A percentile compares a stretch with the other conserved stretches of the same genome.
Conservation (phyloP, 2,797 vertebrate species). For the Urocyon cinereoargenteus region DNA sequence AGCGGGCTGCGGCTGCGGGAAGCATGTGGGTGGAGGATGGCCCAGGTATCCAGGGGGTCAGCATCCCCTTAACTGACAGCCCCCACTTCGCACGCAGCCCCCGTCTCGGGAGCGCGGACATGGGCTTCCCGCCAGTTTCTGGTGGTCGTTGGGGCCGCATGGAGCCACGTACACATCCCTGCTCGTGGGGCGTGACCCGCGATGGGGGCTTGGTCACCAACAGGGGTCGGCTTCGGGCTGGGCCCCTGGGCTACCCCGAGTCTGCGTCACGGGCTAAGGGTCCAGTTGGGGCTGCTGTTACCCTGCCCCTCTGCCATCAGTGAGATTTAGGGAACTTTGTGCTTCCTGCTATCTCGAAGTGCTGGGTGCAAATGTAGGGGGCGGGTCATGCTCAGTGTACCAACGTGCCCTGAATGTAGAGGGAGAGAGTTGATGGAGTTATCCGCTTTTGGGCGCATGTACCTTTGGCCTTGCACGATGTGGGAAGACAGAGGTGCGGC, state of each 20-base stretch:
- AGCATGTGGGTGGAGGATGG: not conserved
- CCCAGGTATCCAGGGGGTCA: not conserved
- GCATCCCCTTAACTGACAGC: not conserved
- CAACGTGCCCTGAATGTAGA: not conserved
- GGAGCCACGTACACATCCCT: accelerated
- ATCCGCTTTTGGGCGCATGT: not conserved
- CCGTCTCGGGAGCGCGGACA: not conserved
- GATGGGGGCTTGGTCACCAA: not conserved
- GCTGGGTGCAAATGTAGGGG: not conserved
- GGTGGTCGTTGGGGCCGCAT: not conserved
- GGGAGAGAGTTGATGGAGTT: not conserved
- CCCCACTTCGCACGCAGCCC: no score
- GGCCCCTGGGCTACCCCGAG: not conserved
- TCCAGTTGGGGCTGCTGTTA: not conserved
- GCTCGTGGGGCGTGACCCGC: not conserved
- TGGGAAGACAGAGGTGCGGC: not conserved
- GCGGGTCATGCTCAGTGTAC: not conserved
- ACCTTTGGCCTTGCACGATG: not conserved
- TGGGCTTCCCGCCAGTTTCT: not conserved
- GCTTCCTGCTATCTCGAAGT: not conserved
- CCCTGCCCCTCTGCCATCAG: accelerated
- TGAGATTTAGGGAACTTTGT: not conserved
- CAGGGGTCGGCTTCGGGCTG: not conserved
- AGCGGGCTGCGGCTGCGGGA: not conserved
- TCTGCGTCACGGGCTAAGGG: not conserved